These are phyloP conservation scores for Cheilosia pagana DNA, from an alignment of 2,888 invertebrate genomes.

Conservation along the genomic window DNA sequence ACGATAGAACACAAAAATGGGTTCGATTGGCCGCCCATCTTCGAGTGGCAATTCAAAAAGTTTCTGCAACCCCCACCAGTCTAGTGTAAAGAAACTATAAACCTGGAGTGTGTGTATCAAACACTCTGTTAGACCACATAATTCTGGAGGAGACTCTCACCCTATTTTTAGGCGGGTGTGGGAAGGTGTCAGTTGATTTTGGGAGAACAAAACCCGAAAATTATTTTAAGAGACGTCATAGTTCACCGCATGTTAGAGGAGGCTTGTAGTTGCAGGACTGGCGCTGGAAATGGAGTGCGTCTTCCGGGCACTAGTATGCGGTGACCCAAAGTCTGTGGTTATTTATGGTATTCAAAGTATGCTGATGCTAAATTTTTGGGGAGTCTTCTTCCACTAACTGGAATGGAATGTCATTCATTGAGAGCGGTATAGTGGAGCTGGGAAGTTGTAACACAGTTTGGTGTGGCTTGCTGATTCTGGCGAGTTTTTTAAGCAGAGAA, in stretches of 20 bases:
- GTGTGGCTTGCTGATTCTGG: too few species aligned
- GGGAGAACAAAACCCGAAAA: slow-evolving; percentile 67
- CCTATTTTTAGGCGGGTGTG: background rate
- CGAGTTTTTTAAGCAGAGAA: too few species aligned
- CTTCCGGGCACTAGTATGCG: slow-evolving; percentile 60
- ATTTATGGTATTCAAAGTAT: slow-evolving; percentile 73
- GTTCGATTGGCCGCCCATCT: slow-evolving; percentile 66
- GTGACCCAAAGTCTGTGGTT: slow-evolving; percentile 70
- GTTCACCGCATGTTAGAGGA: slow-evolving; percentile 69
- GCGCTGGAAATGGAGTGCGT: slow-evolving; percentile 40
- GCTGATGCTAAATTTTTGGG: slow-evolving; percentile 59
- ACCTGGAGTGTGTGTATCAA: slow-evolving; percentile 51
- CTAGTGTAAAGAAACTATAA: background rate
- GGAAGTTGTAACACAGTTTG: slow-evolving; percentile 1
- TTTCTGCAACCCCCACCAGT: slow-evolving; percentile 5
- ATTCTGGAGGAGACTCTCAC: slow-evolving; percentile 15
- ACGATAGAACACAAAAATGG: slow-evolving; percentile 46
- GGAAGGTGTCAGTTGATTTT: slow-evolving; percentile 58
- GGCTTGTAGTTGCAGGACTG: background rate
- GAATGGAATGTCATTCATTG: slow-evolving; percentile 24
- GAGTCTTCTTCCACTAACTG: slow-evolving; percentile 29
- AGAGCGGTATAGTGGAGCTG: slow-evolving; percentile 8
- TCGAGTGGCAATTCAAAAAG: slow-evolving; percentile 62
- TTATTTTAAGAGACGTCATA: slow-evolving; percentile 72
- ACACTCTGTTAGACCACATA: slow-evolving; percentile 58